Conservation (phyloP, 2,888 invertebrate genomes). For the Ectemnius lituratus region DNA sequence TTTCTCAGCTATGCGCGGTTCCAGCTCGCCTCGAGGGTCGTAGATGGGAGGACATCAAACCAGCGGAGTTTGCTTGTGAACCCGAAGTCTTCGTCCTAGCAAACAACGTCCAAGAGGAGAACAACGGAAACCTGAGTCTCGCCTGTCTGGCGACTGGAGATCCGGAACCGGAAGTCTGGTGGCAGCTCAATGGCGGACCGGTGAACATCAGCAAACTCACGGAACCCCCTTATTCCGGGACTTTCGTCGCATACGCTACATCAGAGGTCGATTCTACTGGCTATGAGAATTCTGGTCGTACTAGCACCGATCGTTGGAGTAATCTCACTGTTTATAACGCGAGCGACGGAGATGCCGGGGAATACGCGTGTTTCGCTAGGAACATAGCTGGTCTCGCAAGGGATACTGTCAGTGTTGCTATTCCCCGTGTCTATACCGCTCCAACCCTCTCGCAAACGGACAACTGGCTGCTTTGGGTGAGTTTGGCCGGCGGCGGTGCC, state of each 20-base stretch:
- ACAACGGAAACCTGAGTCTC: conserved; percentile 90
- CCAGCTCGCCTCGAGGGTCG: conserved; percentile 85
- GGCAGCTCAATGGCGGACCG: conserved; percentile 88
- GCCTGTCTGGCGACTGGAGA: conserved; percentile 90
- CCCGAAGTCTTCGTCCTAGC: conserved; percentile 82
- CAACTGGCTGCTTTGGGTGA: conserved; percentile 85
- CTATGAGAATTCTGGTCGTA: no score
- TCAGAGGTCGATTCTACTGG: conserved; percentile 34
- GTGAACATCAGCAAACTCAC: conserved; percentile 75
- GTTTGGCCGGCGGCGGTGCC: conserved; percentile 86
- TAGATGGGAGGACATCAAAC: conserved; percentile 87
- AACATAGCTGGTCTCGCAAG: conserved; percentile 81
- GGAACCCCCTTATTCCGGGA: conserved; percentile 63
- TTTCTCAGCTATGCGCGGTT: conserved; percentile 86
- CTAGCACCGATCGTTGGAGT: conserved; percentile 82
- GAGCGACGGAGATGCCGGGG: conserved; percentile 89
- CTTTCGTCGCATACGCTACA: conserved; percentile 42
- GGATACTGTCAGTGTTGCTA: conserved; percentile 81
- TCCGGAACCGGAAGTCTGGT: conserved; percentile 89
- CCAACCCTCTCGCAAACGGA: conserved; percentile 88
- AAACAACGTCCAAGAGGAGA: conserved; percentile 83
- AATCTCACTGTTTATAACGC: conserved; percentile 91
- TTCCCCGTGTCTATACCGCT: conserved; percentile 86
- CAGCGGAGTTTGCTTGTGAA: conserved; percentile 89
- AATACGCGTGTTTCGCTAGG: conserved; percentile 89